Conservation (phyloP, 2,888 invertebrate genomes). For the Microctonus brassicae region DNA sequence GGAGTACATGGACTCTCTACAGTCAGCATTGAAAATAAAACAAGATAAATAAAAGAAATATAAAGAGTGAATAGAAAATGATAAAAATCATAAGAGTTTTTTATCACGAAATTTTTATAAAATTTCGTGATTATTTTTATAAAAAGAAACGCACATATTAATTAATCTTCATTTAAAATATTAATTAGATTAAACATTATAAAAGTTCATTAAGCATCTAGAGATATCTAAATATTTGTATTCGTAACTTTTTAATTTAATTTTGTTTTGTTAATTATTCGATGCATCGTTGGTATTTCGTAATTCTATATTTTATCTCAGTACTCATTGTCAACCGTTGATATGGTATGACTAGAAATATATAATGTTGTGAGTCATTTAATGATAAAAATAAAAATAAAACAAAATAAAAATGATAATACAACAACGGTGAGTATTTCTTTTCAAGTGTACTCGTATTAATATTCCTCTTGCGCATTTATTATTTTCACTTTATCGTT, state of each 20-base stretch:
- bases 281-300: constrained; percentile 42
- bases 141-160: background rate
- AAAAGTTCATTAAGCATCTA: constrained; percentile 45
- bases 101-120: background rate
- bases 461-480: constrained; percentile 39
- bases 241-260: constrained; percentile 36
- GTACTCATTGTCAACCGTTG: constrained; percentile 30
- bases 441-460: constrained; percentile 31
- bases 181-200: constrained; percentile 59
- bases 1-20: constrained; percentile 15
- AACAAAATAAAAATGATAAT: constrained; percentile 48
- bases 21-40: constrained; percentile 23
- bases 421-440: constrained; percentile 54
- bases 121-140: background rate
- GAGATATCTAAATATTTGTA: constrained; percentile 51
- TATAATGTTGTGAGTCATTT: constrained; percentile 59
- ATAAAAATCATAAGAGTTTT: background rate
- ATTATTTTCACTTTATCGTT: constrained; percentile 30
- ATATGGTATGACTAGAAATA: constrained; percentile 65
- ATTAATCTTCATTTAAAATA: no score
- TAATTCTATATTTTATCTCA: constrained; percentile 10
- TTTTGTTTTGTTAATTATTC: constrained; percentile 37
- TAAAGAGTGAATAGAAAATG: no score
- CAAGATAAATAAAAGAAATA: background rate
- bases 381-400: constrained; percentile 51